These are phyloP conservation scores for Caenorhabditis plicata DNA, from an alignment of 2,888 invertebrate species.

Conservation along the genomic window DNA sequence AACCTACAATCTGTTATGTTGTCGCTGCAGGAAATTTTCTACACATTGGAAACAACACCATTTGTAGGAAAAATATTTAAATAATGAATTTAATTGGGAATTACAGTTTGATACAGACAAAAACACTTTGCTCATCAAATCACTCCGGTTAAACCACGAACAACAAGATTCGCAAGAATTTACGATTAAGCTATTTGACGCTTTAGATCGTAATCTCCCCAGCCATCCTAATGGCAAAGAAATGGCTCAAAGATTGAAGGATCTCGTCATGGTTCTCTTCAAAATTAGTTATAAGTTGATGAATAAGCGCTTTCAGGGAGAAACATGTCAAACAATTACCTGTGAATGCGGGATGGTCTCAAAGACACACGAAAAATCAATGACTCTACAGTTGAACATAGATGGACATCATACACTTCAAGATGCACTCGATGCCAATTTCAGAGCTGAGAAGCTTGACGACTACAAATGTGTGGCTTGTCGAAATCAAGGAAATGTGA, in stretches of 20 bases:
- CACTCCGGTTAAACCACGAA: constrained; percentile 49
- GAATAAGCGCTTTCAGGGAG: constrained; percentile 11
- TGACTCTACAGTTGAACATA: constrained; percentile 49
- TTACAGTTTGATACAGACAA: constrained; percentile 50
- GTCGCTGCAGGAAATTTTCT: constrained; percentile 56
- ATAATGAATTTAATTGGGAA: not conserved
- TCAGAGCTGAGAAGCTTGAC: constrained; percentile 47
- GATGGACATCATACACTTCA: constrained; percentile 49
- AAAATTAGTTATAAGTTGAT: not conserved
- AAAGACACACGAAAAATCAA: constrained; percentile 8
- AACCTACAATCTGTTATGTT: constrained; percentile 58
- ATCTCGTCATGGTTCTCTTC: constrained; percentile 15
- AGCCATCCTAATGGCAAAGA: constrained; percentile 55
- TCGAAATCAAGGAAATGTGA: constrained; percentile 33
- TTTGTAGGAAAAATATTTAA: constrained; percentile 40
- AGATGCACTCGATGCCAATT: constrained; percentile 46
- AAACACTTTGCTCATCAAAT: constrained; percentile 32
- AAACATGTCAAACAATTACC: constrained; percentile 8
- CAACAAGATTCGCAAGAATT: constrained; percentile 65
- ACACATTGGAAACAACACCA: constrained; percentile 55
- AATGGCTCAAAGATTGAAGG: constrained; percentile 24
- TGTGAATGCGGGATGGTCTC: constrained; percentile 49
- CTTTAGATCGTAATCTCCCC: constrained; percentile 53
- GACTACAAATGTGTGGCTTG: constrained; percentile 56
- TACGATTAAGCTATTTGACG: constrained; percentile 55